Base-by-base conservation (phyloP, 2,888 invertebrate species). In the Drosophila hamatofila region DNA sequence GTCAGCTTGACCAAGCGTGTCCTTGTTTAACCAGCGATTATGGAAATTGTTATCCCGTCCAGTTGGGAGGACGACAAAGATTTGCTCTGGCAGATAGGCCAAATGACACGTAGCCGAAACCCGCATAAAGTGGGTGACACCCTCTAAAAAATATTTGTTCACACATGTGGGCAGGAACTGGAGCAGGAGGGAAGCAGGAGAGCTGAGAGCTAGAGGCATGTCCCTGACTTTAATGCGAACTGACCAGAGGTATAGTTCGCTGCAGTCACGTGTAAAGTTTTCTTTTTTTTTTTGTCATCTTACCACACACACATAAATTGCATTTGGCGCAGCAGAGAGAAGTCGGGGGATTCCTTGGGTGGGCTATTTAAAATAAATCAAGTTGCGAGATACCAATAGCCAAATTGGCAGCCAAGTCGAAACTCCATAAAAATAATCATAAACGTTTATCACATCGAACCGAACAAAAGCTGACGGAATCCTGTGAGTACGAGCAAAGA, bases 21-120 rank as follows among this genome's bases (percentile, higher is more conserved):
- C 72, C 81, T 89, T 87, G 87, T 87, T 87, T 87, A 87, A 89
- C 84, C 87, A 88, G 58, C 89, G 89, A 87, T 87, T 89, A 87
- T 87, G 87, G 87, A 84, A 87, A 88, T 89, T 78, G 83, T 84
- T 77, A 78, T 73, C 69, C 64, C 27, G 46, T 55, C 44, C 49
- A 44, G 58, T 58, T 42, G 64, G 63, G 61, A 46, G 44, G 51
- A 58, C 48, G 48, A 27, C 58, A 42, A 66, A 86, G 85, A 88
- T 86, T 80, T 76, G 70, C 72, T 72, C 62, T 52, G 37, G 74
- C 77, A 84, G 84, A 84, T 84, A 84, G 88, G 79, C 78, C 84
- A 85, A 84, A 84, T 84, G 87, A 88, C 88, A 88, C 85, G 85
- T 85, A 88, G 83, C 69, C 72, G 81, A 55, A 78, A 74, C 85